phyloP scores from a whole-genome alignment of 2,797 vertebrate species.

The Sorex maritimensis region DNA sequence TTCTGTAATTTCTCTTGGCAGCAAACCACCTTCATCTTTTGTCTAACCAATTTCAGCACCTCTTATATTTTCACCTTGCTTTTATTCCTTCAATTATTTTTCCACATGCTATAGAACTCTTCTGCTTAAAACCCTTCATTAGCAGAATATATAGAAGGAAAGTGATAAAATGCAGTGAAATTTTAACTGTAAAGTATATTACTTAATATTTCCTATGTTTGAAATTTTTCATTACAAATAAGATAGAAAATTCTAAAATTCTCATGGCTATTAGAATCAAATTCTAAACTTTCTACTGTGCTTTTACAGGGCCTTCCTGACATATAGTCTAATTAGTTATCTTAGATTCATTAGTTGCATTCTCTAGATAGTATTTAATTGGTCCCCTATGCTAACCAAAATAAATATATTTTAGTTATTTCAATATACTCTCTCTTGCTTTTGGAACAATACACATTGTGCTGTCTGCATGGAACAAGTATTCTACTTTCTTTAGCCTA shows the following conservation, averaged over 20 bases:
- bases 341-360: slow-evolving; percentile 47
- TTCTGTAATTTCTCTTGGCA: no score
- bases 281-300: slow-evolving; percentile 29
- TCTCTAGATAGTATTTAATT: neutral
- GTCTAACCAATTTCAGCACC: neutral
- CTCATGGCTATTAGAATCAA: slow-evolving; percentile 56
- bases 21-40: slow-evolving; percentile 38
- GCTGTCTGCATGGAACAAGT: neutral
- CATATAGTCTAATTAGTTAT: slow-evolving; percentile 41
- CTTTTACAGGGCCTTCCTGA: slow-evolving; percentile 37
- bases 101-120: neutral
- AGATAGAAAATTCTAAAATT: slow-evolving; percentile 49
- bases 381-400: neutral
- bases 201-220: slow-evolving; percentile 50
- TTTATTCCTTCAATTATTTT: slow-evolving; percentile 68
- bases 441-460: slow-evolving; percentile 9
- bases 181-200: slow-evolving; percentile 44
- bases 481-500: slow-evolving; percentile 32
- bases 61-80: slow-evolving; percentile 30
- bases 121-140: slow-evolving; percentile 31
- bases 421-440: slow-evolving; percentile 38
- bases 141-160: slow-evolving; percentile 6
- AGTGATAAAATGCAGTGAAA: slow-evolving; percentile 45
- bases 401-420: slow-evolving; percentile 60
- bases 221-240: slow-evolving; percentile 25